Evolutionary conservation across 2,113 vertebrate genomes (phyloP), one percentile per base, ranked within the genome.

Genomic region (Seriola rivoliana): DNA sequence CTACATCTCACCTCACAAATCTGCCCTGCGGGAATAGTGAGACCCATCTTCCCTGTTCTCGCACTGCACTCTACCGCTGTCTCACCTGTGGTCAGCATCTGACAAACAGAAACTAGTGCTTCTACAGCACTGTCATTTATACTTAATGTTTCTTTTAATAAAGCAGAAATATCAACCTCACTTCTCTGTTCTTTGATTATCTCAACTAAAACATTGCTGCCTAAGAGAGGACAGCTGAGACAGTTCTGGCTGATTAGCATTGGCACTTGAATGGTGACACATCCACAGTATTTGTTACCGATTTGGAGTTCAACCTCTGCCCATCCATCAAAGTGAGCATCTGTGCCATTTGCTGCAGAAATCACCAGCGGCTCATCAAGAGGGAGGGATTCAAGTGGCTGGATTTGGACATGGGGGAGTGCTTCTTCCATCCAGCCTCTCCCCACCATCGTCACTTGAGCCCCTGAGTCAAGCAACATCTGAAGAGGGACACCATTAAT

Each of bases 201-300:
- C 54, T 82, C 75, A 21, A 1, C 59, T 1, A 71, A 48, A 0
- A 83, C 80, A 67, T 83, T 87, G 21, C 80, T 82, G 59, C 80
- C 75, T 25, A 86, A 42, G 0, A 86, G n/a, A 5, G 84, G 69
- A 59, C 7, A 50, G 3, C 34, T 86, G 12, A 86, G 74, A 58
- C 13, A 9, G 32, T 70, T 42, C 6, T 65, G 48, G 19, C 57
- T 70, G 21, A 86, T 6, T 46, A 86, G 1, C 0, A 75, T 0
- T 44, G 80, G 65, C 6, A 82, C 75, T 66, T 82, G 64, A 0
- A 82, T 75, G 3, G 58, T 38, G 11, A 71, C 59, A 46, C 71
- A 23, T 44, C 75, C 71, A 55, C 46, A 1, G 2, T 46, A 59
- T 0, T n/a, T 0, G 5, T 38, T 50, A 17, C 29, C 1, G 3